Conservation (phyloP, 2,797 vertebrate species). For the Phoeniculus purpureus region DNA sequence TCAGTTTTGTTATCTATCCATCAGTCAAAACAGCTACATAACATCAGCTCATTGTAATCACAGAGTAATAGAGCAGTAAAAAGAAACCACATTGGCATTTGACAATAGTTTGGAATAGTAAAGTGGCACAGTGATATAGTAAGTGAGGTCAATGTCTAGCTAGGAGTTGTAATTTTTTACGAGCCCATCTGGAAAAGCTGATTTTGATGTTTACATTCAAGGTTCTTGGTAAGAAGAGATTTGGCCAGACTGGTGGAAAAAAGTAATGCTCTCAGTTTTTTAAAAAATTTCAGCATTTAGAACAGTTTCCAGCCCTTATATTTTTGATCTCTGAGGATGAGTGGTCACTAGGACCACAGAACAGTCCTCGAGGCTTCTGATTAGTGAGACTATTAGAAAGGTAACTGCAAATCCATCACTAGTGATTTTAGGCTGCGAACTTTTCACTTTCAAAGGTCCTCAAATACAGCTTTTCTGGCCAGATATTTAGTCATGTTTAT, state of each 20-base stretch:
- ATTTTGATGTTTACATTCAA: slow-evolving; percentile 33
- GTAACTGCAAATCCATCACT: background rate
- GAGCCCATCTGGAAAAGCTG: slow-evolving; percentile 36
- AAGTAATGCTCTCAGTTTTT: background rate
- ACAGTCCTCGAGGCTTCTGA: background rate
- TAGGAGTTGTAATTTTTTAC: slow-evolving; percentile 13
- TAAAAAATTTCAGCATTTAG: background rate
- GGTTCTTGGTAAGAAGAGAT: background rate
- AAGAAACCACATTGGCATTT: background rate
- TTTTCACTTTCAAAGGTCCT: background rate
- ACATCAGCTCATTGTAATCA: background rate
- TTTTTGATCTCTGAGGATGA: background rate
- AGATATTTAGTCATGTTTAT: background rate
- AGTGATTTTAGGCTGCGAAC: background rate
- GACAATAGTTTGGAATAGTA: background rate
- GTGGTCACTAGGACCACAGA: background rate
- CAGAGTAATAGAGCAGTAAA: background rate
- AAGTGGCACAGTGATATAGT: background rate
- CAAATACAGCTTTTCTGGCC: background rate
- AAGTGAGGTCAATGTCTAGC: slow-evolving; percentile 21
- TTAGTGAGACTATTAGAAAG: background rate
- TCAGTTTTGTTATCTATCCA: background rate
- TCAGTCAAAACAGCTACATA: background rate
- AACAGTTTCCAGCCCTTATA: background rate
- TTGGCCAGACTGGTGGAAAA: slow-evolving; percentile 33